Evolutionary conservation across 2,113 vertebrate genomes (phyloP).

Genomic region (Parotia lawesii): DNA sequence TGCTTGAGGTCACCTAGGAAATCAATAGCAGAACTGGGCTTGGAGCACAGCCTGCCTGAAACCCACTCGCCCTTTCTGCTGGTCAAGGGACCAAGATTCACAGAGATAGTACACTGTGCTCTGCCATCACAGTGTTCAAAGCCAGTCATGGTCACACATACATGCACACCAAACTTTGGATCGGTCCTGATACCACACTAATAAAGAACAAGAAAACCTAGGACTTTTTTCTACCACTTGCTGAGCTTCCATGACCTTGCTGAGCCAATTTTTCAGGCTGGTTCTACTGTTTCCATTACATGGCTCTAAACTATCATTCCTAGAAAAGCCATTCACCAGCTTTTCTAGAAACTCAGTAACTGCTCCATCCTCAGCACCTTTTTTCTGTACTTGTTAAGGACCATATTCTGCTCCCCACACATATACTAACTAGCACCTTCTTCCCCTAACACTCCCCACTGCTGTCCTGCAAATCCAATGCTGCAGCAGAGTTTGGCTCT

Average conservation of each 20-base stretch:
- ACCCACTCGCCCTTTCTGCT: background rate
- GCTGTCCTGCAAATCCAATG: fast-evolving
- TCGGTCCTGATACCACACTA: background rate
- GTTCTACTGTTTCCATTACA: background rate
- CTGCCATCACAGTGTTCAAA: background rate
- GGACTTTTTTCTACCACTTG: background rate
- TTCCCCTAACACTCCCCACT: background rate
- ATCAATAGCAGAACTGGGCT: background rate
- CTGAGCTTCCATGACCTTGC: background rate
- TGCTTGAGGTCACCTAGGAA: background rate
- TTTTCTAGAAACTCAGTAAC: background rate
- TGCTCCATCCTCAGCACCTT: background rate
- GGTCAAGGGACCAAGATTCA: fast-evolving
- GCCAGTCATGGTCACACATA: background rate
- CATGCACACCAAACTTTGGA: background rate
- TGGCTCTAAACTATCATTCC: background rate
- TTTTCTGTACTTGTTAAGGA: background rate
- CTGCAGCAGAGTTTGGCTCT: background rate
- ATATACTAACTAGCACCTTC: background rate
- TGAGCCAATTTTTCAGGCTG: background rate
- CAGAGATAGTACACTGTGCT: fast-evolving
- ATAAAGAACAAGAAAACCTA: background rate
- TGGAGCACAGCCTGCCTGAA: background rate
- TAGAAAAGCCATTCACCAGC: background rate
- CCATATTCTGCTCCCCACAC: background rate